Evolutionary conservation across 2,888 invertebrate genomes (phyloP), one percentile per base, ranked within the genome.

Genomic region (Hoplodrina blanda): DNA sequence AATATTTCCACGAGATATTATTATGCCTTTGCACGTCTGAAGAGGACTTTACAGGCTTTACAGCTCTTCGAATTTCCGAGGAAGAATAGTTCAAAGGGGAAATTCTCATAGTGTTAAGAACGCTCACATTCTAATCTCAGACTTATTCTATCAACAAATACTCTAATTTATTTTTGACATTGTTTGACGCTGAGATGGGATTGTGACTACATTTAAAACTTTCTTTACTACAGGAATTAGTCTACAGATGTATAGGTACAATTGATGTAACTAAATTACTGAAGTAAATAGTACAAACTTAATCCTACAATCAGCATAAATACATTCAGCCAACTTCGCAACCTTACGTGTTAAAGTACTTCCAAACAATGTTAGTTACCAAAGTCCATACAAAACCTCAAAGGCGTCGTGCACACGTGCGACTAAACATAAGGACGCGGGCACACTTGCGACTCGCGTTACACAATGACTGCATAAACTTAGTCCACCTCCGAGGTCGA

Each of bases 381-480:
- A 57, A 76, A 74, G 80, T 62, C 67, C 20, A 75, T 54, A 50
- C 25, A 54, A 52, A 67, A 46, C 37, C 69, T 66, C 50, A 81
- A 69, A 76, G 82, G 76, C 72, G 15, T 64, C 69, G 59, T 61
- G 8, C 70, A 67, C 76, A 83, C 80, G 80, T 75, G 75, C 73
- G 62, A 41, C 69, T 41, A 13, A 52, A 62, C 67, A 76, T 76
- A 76, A 78, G 59, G 80, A 61, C 68, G 53, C 55, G 65, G 53
- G 2, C 69, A 69, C 76, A 75, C 76, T 67, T 20, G 64, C 69
- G 61, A 61, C 61, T 73, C 63, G 20, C 52, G 53, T 85, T 84
- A 81, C 83, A 80, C 80, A 86, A 85, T 70, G 76, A 67, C 62
- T 80, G 72, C 74, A 73, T 75, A 77, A 76, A 73, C 68, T 83